These are phyloP conservation scores for Bufo bufo DNA, from an alignment of 2,113 vertebrate genomes.

Conservation along the genomic window DNA sequence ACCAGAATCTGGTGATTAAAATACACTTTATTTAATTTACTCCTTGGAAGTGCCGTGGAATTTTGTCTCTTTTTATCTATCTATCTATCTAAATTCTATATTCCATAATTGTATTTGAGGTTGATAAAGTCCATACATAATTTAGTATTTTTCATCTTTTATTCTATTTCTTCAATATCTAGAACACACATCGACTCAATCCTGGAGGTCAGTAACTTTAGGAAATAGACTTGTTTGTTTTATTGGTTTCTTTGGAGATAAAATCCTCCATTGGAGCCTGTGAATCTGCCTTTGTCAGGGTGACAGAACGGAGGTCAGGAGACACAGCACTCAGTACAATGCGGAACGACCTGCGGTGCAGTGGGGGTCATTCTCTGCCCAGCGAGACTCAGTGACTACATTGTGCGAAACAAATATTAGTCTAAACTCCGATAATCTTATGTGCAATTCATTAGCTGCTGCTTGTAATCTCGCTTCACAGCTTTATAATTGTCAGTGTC, in stretches of 20 bases:
- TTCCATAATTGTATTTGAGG: too few species aligned
- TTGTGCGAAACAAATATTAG: slow-evolving; percentile 18
- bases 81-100: background rate
- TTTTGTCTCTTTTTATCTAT: background rate
- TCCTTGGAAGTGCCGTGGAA: too few species aligned
- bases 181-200: background rate
- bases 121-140: background rate
- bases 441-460: background rate
- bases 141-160: background rate
- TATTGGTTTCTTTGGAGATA: slow-evolving; percentile 6
- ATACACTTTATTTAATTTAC: too few species aligned
- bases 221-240: slow-evolving; percentile 20
- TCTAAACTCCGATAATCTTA: background rate
- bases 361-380: background rate
- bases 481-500: slow-evolving; percentile 2
- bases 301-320: slow-evolving; percentile 22
- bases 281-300: slow-evolving; percentile 28
- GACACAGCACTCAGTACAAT: slow-evolving; percentile 8
- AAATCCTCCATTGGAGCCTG: slow-evolving; percentile 70
- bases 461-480: background rate
- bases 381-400: background rate
- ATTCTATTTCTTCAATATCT: too few species aligned
- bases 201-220: background rate
- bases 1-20: too few species aligned
- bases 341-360: background rate